phyloP scores from a whole-genome alignment of 2,113 vertebrate genomes.

The Etheostoma cragini region DNA sequence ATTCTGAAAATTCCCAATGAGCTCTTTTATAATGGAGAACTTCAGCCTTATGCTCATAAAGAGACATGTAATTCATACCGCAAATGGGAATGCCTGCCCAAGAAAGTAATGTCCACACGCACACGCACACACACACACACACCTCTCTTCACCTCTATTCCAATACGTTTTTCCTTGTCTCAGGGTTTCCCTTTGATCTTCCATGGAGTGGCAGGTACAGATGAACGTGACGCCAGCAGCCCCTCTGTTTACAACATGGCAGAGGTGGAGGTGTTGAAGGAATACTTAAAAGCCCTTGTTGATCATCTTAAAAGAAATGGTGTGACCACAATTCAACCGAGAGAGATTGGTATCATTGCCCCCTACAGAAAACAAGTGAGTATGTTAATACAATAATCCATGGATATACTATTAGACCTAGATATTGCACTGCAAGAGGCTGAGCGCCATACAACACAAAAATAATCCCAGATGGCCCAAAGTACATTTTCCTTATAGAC shows the following conservation, averaged over 20 bases:
- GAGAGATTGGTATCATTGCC: constrained; percentile 89
- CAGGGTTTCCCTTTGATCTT: constrained; percentile 93
- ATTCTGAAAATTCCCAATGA: constrained; percentile 89
- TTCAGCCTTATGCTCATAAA: constrained; percentile 72
- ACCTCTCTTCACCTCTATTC: too few species aligned
- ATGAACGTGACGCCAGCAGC: constrained; percentile 84
- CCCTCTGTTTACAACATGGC: constrained; percentile 90
- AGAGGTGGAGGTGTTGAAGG: constrained; percentile 84
- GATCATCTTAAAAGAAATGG: constrained; percentile 64
- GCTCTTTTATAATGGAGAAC: constrained; percentile 90
- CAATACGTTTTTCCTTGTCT: neutral
- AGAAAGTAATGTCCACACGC: constrained; percentile 72
- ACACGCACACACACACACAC: neutral
- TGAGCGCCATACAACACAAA: neutral
- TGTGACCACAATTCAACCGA: constrained; percentile 77
- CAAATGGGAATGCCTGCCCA: constrained; percentile 86
- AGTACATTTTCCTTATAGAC: too few species aligned
- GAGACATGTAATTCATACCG: constrained; percentile 79
- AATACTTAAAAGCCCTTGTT: constrained; percentile 66
- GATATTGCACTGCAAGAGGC: neutral
- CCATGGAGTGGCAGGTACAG: constrained; percentile 86
- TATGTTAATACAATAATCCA: neutral
- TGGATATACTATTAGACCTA: too few species aligned
- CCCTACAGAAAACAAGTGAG: constrained; percentile 93
- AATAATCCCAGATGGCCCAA: neutral